Evolutionary conservation across 2,888 invertebrate species (phyloP), one percentile per base, ranked within the genome.

Genomic region (Lasius platythorax): DNA sequence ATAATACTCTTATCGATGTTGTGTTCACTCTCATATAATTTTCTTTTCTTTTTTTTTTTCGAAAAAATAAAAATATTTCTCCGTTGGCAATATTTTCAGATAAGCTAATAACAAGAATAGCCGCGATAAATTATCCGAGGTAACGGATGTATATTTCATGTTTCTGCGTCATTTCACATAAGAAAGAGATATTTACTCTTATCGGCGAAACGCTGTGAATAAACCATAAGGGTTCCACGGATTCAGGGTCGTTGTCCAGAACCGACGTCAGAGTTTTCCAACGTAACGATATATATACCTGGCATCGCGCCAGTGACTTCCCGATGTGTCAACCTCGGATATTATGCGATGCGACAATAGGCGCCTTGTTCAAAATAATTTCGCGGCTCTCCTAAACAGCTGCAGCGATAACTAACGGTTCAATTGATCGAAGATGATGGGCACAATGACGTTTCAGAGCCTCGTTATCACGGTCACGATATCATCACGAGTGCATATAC

Each of bases 281-380:
- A 88, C 78, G 86, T 72, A 82, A 82, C 85, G 73, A 90, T 90
- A 86, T 53, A 50, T 90, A 86, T 50, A 53, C 88, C 91, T 93
- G 93, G 91, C 90, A 72, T 12, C 12, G 18, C 46, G 92, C 92
- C 93, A 93, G 87, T 89, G 84, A 86, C 91, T 93, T 91, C 88
- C 90, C 92, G 90, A 91, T 93, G 91, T 92, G 91, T 93, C 92
- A 91, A 92, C 89, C 89, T 88, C 89, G 91, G 89, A 90, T 88
- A 90, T 91, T 91, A 90, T 76, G 33, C 79, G 63, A 43, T 66
- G n/a, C 33, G 18, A 79, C 74, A 73, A 61, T 73, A 46, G 33
- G 11, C 18, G 46, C 79, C 58, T 28, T 79, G 79, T 73, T 61
- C 33, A 61, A 61, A 73, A 73, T 73, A 79, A 79, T 79, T 61